These are phyloP conservation scores for Cryptosula pallasiana DNA, from an alignment of 2,888 invertebrate genomes.

Conservation along the genomic window DNA sequence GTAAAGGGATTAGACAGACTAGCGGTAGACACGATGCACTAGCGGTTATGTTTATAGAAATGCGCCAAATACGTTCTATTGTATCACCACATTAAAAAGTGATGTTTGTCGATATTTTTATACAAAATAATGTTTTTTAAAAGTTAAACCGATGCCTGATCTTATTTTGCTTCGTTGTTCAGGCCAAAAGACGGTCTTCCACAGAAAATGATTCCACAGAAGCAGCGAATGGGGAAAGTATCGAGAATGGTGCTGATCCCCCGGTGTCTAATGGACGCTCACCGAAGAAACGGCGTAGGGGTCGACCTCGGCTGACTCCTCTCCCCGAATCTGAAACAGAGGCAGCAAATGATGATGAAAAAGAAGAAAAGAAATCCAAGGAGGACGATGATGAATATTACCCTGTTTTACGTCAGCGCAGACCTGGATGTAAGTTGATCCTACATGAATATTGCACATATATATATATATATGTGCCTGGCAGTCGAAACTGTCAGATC, in stretches of 20 bases:
- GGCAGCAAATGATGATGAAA: background rate
- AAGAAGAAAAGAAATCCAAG: background rate
- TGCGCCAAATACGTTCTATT: too few relatives aligned
- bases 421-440: constrained; percentile 19
- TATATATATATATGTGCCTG: too few relatives aligned
- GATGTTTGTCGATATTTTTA: too few relatives aligned
- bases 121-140: too few relatives aligned
- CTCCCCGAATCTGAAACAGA: background rate
- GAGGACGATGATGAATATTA: background rate
- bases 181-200: background rate
- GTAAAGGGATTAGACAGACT: too few relatives aligned
- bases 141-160: too few relatives aligned
- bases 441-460: too few relatives aligned
- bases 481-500: too few relatives aligned
- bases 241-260: background rate
- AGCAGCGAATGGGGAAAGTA: background rate
- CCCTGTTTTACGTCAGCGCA: background rate
- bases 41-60: too few relatives aligned
- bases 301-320: background rate
- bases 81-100: too few relatives aligned
- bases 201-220: background rate
- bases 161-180: background rate
- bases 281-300: background rate
- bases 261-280: background rate
- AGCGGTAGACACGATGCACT: too few relatives aligned